Evolutionary conservation across 2,113 vertebrate genomes (phyloP).

Genomic region (Myotis davidii): DNA sequence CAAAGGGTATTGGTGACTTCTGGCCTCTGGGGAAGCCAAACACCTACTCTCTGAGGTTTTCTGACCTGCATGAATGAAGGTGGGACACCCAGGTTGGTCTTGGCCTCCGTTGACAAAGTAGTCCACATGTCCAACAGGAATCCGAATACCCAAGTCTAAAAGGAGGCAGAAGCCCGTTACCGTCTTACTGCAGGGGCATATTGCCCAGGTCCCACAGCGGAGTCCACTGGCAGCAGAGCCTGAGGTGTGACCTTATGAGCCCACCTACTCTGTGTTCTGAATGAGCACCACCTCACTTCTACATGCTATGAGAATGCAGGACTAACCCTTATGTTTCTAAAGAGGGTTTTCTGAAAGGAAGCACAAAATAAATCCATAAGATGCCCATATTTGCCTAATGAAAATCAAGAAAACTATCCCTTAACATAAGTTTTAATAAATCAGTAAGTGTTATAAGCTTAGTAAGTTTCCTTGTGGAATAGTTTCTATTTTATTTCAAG

Average conservation of each 20-base stretch:
- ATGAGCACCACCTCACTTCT: not conserved
- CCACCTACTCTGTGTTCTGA: not conserved
- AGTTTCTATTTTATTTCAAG: not conserved
- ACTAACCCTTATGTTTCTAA: not conserved
- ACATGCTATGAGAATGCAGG: not conserved
- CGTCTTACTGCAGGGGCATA: not conserved
- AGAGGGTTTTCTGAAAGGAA: not conserved
- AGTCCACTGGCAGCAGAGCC: not conserved
- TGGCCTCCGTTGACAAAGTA: slow-evolving; percentile 96
- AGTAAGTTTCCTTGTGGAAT: not conserved
- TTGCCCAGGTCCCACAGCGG: not conserved
- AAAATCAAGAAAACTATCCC: slow-evolving; percentile 15
- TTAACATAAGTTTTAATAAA: not conserved
- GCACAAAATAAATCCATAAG: not conserved
- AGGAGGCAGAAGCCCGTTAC: slow-evolving; percentile 52
- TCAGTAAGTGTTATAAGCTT: not conserved
- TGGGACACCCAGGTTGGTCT: slow-evolving; percentile 93
- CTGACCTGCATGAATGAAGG: slow-evolving; percentile 82
- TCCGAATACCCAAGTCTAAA: slow-evolving; percentile 96
- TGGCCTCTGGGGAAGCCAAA: not conserved
- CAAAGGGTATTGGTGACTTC: not conserved
- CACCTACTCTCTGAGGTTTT: not conserved
- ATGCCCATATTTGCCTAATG: not conserved
- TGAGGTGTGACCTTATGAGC: not conserved
- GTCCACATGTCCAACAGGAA: slow-evolving; percentile 96